phyloP scores from a whole-genome alignment of 2,113 vertebrate species.

The Leptosomus discolor region DNA sequence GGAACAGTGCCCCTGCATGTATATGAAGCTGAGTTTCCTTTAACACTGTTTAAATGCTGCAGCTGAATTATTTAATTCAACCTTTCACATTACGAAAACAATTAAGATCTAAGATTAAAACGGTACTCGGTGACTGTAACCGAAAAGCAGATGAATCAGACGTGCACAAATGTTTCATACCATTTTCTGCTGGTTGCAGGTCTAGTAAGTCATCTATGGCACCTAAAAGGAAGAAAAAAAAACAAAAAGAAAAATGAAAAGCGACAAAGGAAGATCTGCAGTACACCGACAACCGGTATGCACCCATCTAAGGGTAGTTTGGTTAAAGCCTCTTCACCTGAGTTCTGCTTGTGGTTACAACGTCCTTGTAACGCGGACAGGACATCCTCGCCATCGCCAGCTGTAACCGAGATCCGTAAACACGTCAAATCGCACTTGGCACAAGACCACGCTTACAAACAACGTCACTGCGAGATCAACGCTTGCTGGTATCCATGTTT shows the following conservation, averaged over 20 bases:
- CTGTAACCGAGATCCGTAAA: slow-evolving; percentile 49
- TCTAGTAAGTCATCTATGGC: slow-evolving; percentile 73
- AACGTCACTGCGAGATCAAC: neutral
- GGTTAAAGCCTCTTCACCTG: slow-evolving; percentile 62
- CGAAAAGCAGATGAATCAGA: slow-evolving; percentile 2
- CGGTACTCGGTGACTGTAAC: neutral
- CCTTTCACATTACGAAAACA: neutral
- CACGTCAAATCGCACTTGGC: neutral
- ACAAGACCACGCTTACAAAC: neutral
- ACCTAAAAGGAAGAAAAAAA: slow-evolving; percentile 16
- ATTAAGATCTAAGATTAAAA: neutral
- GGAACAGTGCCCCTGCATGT: neutral
- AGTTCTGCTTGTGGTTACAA: slow-evolving; percentile 31
- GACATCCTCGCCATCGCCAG: slow-evolving; percentile 45
- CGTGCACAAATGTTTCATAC: slow-evolving; percentile 44
- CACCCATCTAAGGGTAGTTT: neutral
- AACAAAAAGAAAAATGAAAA: neutral
- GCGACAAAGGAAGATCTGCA: neutral
- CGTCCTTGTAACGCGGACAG: slow-evolving; percentile 44
- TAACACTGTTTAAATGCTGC: neutral
- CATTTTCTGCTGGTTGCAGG: slow-evolving; percentile 72
- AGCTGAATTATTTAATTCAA: neutral
- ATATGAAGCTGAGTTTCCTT: neutral
- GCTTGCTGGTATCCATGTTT: neutral
- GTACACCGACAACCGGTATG: neutral